Evolutionary conservation across 2,888 invertebrate genomes (phyloP), one percentile per base, ranked within the genome.

Genomic region (Peribatodes rhomboidaria): DNA sequence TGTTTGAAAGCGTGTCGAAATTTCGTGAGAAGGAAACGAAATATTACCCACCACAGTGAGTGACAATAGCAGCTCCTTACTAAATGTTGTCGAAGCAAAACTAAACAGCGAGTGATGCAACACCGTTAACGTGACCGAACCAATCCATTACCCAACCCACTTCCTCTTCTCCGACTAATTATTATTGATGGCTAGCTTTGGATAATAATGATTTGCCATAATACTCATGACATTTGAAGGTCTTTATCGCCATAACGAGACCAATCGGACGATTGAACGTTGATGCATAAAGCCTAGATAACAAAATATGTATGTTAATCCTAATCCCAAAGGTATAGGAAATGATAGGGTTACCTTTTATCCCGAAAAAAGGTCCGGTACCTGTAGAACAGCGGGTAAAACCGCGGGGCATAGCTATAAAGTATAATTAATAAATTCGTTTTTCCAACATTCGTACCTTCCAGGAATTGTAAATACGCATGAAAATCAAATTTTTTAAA

Each of bases 1-100:
- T 70, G 73, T 72, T 76, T 64, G 79, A 82, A 81, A 83, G 80
- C 78, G 79, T 79, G 71, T 61, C 77, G 69, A 74, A 71, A 67
- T 68, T 60, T 67, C 59, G 59, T 31, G 20, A 54, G 49, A 60
- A 55, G 54, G 52, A 52, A 37, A 14, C 35, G 27, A 55, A 41
- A 62, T 52, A 49, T 33, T 49, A 53, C 18, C 37, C 37, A 50
- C 50, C 56, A 46, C 52, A 41, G 44, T 54, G 46, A 41, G 44
- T 47, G 46, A 52, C 61, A 56, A 52, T 46, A 20, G 35, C 22
- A n/a, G 22, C 42, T 58, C 63, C 63, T 47, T 41, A 54, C 54
- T 22, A 58, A 60, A 42, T 59, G 59, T 41, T 56, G 59, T 55
- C 55, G 18, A 55, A 65, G 55, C 59, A 59, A 67, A 65, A 53